Evolutionary conservation across 2,113 vertebrate species (phyloP), one percentile per base, ranked within the genome.

Genomic region (Halcyon malimbica): DNA sequence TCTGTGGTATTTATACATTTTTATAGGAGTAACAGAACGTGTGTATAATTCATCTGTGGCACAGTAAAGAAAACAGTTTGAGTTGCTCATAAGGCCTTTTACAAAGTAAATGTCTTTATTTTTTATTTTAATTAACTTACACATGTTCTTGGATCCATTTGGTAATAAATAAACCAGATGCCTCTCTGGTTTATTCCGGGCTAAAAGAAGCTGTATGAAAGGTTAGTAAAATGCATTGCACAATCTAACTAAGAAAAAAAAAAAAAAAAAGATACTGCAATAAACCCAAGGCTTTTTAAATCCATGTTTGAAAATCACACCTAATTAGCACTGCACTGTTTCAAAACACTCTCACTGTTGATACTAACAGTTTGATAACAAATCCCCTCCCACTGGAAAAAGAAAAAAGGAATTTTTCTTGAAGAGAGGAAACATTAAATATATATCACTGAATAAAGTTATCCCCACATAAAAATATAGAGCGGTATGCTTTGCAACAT

Each of bases 51-150:
- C 80, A 50, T 33, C 51, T 5, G 1, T 2, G 19, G 69, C 19
- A 12, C 0, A 0, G 33, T 29, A 70, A 11, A 87, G 35, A 84
- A 91, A 96, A 74, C 21, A 60, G 42, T 85, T 50, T 33, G 46
- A 76, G 57, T 87, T 93, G 76, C 82, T 83, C 0, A 0, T 54
- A 56, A 57, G 51, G 17, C 63, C 33, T 81, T 86, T 76, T 59
- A 69, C 26, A 87, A 93, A 89, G 83, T 33, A 79, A 69, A 75
- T 57, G 15, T 35, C 59, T 83, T 83, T 92, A 62, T 86, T 89
- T 89, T 93, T 80, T 29, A 78, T 89, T 93, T 91, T 95, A 65
- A 94, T 93, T 78, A 89, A 87, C 9, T 84, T 82, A 33, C 3
- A 59, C 6, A 21, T 56, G 35, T 29, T 85, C 57, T 56, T 73